A percentile compares a stretch with the other conserved stretches of the same genome.
Conservation (phyloP, 2,797 vertebrate species). For the Anguilla pacifica region DNA sequence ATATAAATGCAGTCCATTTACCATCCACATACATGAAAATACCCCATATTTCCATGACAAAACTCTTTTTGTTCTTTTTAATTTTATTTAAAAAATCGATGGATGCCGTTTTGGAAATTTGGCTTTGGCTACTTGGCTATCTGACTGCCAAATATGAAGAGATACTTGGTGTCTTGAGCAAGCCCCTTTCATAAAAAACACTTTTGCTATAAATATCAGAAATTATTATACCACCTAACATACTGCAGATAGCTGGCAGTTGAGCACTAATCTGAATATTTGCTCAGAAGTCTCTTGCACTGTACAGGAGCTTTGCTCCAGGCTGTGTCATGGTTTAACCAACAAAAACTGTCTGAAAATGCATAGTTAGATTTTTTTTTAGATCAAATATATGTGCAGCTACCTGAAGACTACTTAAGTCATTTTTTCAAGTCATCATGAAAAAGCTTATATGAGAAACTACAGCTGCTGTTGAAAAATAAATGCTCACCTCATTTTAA, state of each 20-base stretch:
- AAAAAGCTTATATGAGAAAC: background rate
- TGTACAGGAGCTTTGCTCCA: background rate
- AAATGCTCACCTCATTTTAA: slow-evolving; percentile 39
- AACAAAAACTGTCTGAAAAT: background rate
- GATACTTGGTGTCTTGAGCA: background rate
- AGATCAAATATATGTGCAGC: background rate
- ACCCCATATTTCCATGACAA: background rate
- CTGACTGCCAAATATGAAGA: background rate
- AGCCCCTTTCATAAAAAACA: background rate
- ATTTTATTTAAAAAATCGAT: background rate
- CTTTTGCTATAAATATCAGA: background rate
- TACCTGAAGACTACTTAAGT: background rate
- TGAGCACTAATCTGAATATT: background rate
- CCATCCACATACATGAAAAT: background rate
- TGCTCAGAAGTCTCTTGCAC: background rate
- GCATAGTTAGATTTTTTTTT: background rate
- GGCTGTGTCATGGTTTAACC: background rate
- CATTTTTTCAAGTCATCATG: background rate
- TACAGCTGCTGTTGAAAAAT: background rate
- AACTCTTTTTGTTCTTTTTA: background rate
- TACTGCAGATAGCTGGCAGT: background rate
- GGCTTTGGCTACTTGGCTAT: background rate
- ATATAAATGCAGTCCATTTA: too few relatives aligned
- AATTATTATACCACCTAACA: background rate
- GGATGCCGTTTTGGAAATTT: background rate